These are phyloP conservation scores for Strix uralensis DNA, from an alignment of 2,113 vertebrate genomes.

Conservation along the genomic window DNA sequence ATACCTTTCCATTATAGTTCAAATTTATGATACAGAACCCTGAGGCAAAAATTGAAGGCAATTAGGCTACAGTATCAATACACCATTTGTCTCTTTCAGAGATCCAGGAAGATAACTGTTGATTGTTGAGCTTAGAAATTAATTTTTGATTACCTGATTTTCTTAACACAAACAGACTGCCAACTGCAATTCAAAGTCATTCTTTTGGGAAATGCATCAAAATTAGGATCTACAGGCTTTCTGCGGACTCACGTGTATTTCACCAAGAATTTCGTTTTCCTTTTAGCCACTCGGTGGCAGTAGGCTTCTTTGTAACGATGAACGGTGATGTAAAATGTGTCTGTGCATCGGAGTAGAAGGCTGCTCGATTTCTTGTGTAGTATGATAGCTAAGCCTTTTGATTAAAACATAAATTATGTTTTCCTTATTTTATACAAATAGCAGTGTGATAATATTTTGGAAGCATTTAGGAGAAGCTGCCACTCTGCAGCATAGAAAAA, in stretches of 20 bases:
- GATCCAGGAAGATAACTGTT: neutral
- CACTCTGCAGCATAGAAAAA: neutral
- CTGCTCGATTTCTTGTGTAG: neutral
- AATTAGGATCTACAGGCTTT: neutral
- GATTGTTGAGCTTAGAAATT: conserved; percentile 16
- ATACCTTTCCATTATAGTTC: neutral
- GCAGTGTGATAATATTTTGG: conserved; percentile 8
- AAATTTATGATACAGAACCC: neutral
- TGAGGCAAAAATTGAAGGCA: neutral
- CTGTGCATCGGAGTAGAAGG: neutral
- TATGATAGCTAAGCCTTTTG: conserved; percentile 3
- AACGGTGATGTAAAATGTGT: fast-evolving
- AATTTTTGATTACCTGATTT: conserved; percentile 20
- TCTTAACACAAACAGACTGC: neutral
- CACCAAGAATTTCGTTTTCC: neutral
- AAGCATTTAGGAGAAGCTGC: neutral
- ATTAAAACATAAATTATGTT: conserved; percentile 48
- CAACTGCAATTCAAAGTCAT: neutral
- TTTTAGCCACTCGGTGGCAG: conserved; percentile 60
- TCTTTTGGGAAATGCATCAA: neutral
- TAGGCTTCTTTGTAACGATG: neutral
- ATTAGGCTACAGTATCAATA: neutral
- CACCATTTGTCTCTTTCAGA: neutral
- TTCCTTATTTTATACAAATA: conserved; percentile 38
- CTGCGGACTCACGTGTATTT: neutral